Evolutionary conservation across 2,888 invertebrate genomes (phyloP).

Genomic region (Chrysodeixis includens): DNA sequence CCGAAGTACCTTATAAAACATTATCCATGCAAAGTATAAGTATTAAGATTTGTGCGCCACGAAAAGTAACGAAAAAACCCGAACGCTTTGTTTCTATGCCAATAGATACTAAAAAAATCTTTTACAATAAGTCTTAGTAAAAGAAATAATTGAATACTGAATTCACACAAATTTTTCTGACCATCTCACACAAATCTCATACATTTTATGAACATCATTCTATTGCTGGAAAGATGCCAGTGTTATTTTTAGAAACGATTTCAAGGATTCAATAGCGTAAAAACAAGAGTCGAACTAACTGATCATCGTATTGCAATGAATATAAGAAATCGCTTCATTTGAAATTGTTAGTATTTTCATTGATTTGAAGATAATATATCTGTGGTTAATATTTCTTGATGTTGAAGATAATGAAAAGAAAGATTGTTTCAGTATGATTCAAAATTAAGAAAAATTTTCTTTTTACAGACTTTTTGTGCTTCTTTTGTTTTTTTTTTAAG

Average conservation of each 20-base stretch:
- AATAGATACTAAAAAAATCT: neutral
- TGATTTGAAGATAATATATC: neutral
- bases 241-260: conserved; percentile 66
- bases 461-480: no score
- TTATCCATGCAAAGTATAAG: neutral
- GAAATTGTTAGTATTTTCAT: conserved; percentile 12
- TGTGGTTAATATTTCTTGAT: no score
- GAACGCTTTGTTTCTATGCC: neutral
- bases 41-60: neutral
- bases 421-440: no score
- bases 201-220: conserved; percentile 72
- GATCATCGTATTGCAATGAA: conserved; percentile 39
- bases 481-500: no score
- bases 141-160: conserved; percentile 8
- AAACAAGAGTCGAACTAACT: conserved; percentile 54
- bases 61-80: neutral
- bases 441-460: no score
- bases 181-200: conserved; percentile 64
- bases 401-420: no score
- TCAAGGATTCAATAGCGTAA: conserved; percentile 71
- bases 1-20: neutral
- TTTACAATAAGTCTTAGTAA: neutral
- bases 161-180: conserved; percentile 63
- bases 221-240: conserved; percentile 66
- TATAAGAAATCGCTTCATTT: conserved; percentile 24